Conservation (phyloP, 2,113 vertebrate species). For the Protobothrops mucrosquamatus region DNA sequence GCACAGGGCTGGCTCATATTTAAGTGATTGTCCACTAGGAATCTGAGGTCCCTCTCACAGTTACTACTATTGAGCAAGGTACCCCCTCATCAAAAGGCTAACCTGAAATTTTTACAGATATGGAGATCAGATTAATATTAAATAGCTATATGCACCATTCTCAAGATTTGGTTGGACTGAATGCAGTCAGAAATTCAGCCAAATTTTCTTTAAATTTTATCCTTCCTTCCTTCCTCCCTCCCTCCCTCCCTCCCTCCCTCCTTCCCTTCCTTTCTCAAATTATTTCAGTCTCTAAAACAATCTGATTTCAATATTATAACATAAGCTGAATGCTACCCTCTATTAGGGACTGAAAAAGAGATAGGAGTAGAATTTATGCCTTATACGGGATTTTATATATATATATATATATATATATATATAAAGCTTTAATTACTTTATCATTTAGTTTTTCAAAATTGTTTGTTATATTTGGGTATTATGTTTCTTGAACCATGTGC, state of each 20-base stretch:
- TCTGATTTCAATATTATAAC: background rate
- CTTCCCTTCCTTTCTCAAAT: background rate
- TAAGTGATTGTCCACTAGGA: too few relatives aligned
- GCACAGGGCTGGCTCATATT: too few relatives aligned
- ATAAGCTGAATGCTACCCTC: background rate
- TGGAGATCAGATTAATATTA: background rate
- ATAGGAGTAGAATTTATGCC: background rate
- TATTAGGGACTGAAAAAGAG: background rate
- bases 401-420: too few relatives aligned
- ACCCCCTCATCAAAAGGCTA: background rate
- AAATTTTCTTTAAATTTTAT: background rate
- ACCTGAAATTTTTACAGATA: background rate
- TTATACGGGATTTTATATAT: background rate
- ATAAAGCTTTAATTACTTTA: background rate
- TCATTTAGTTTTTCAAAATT: background rate
- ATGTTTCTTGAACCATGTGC: background rate
- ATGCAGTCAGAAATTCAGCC: background rate
- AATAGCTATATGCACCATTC: background rate
- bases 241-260: too few relatives aligned
- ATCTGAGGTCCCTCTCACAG: too few relatives aligned
- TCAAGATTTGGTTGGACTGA: background rate
- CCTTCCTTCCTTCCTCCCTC: background rate
- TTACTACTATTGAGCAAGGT: too few relatives aligned
- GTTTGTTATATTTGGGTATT: background rate
- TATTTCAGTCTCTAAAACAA: background rate